Percentiles rank a stretch among this genome's conserved stretches.
phyloP scores from a whole-genome alignment of 2,113 vertebrate genomes.

The Phodopus roborovskii region DNA sequence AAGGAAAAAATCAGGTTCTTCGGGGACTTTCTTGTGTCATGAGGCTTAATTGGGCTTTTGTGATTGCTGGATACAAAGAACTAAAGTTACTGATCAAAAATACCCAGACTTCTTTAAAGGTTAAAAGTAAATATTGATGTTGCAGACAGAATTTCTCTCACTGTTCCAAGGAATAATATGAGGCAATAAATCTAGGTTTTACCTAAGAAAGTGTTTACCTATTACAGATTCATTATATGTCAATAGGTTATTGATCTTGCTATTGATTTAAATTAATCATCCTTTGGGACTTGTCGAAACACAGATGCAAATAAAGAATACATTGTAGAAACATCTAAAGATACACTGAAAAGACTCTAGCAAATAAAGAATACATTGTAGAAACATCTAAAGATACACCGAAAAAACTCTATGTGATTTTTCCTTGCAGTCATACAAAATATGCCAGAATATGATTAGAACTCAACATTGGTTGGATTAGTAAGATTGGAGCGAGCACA shows the following conservation, averaged over 20 bases:
- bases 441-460: not conserved
- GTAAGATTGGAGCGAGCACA: not conserved
- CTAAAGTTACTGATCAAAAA: constrained; percentile 41
- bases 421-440: not conserved
- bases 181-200: not conserved
- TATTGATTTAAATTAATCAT: constrained; percentile 10
- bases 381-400: not conserved
- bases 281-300: not conserved
- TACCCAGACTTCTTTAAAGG: constrained; percentile 36
- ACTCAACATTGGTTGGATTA: not conserved
- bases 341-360: not conserved
- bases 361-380: not conserved
- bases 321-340: not conserved
- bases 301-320: not conserved
- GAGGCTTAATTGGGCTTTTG: constrained; percentile 29
- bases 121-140: constrained; percentile 31
- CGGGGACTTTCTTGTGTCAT: not conserved
- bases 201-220: not conserved
- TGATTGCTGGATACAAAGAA: constrained; percentile 34
- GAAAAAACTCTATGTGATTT: constrained; percentile 16
- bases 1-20: constrained; percentile 13
- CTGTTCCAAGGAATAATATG: not conserved
- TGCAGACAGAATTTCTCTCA: not conserved
- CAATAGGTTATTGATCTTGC: not conserved
- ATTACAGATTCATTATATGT: not conserved